A percentile compares a stretch with the other conserved stretches of the same genome.
Conservation (phyloP, 2,113 vertebrate species). For the Alexandromys fortis region DNA sequence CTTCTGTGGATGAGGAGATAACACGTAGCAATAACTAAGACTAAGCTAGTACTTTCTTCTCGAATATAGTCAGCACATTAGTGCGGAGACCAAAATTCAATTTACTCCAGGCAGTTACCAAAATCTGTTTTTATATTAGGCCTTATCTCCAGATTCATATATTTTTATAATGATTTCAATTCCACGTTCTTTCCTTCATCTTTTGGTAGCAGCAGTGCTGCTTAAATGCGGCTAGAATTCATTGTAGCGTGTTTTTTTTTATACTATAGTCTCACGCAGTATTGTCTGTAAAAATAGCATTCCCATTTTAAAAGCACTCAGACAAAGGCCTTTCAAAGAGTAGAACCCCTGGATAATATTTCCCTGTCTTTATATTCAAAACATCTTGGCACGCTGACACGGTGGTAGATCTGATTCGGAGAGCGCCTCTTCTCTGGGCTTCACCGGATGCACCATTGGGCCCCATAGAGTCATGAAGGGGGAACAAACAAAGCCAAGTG, state of each 20-base stretch:
- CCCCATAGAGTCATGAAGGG: slow-evolving; percentile 38
- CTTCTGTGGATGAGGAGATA: slow-evolving; percentile 37
- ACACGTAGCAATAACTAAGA: slow-evolving; percentile 43
- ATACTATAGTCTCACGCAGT: slow-evolving; percentile 21
- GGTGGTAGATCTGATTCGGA: background rate
- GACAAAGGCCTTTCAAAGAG: slow-evolving; percentile 25
- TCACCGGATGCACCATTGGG: slow-evolving; percentile 29
- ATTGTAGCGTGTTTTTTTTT: slow-evolving; percentile 66
- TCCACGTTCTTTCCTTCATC: slow-evolving; percentile 46
- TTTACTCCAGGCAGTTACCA: slow-evolving; percentile 74
- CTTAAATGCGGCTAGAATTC: slow-evolving; percentile 73
- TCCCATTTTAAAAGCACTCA: slow-evolving; percentile 67
- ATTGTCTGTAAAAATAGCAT: slow-evolving; percentile 63
- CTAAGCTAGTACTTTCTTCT: slow-evolving; percentile 36
- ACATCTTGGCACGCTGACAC: background rate
- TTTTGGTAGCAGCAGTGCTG: slow-evolving; percentile 48
- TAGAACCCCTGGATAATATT: slow-evolving; percentile 32
- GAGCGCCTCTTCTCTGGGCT: slow-evolving; percentile 24
- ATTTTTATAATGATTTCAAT: slow-evolving; percentile 73
- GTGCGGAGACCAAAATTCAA: slow-evolving; percentile 71
- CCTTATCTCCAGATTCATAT: slow-evolving; percentile 69
- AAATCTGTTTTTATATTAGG: slow-evolving; percentile 76
- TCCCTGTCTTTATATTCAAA: slow-evolving; percentile 48
- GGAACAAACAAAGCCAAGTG: slow-evolving; percentile 23
- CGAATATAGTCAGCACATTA: slow-evolving; percentile 65